These are phyloP conservation scores for Amphipyra tragopoginis DNA, from an alignment of 2,888 invertebrate genomes.

Conservation along the genomic window DNA sequence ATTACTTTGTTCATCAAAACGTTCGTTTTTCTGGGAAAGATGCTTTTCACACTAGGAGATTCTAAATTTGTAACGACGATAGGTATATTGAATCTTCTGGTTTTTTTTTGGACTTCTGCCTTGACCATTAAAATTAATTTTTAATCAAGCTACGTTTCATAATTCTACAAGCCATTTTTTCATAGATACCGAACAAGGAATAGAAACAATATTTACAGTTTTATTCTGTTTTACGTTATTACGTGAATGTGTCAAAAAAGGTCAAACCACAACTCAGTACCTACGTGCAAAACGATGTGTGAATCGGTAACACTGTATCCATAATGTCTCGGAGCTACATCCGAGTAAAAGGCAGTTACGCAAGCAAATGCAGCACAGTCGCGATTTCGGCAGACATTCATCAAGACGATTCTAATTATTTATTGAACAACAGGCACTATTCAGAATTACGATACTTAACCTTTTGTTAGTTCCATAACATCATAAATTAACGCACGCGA, in stretches of 20 bases:
- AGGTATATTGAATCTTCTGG: too few species aligned
- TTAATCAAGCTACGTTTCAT: too few species aligned
- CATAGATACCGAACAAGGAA: too few species aligned
- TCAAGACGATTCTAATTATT: slow-evolving; percentile 26
- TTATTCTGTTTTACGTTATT: slow-evolving; percentile 32
- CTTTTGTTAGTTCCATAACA: neutral
- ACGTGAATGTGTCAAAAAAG: slow-evolving; percentile 35
- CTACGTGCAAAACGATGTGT: slow-evolving; percentile 40
- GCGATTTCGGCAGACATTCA: slow-evolving; percentile 42
- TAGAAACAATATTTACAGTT: slow-evolving; percentile 7
- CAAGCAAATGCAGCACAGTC: slow-evolving; percentile 56
- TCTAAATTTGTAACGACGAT: too few species aligned
- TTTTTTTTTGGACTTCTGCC: too few species aligned
- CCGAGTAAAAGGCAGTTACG: slow-evolving; percentile 68
- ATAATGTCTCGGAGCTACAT: slow-evolving; percentile 43
- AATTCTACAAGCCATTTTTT: too few species aligned
- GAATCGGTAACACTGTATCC: slow-evolving; percentile 49
- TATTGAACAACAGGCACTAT: neutral
- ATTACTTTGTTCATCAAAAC: too few species aligned
- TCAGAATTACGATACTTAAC: neutral
- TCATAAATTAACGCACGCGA: neutral
- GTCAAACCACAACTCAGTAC: slow-evolving; percentile 42
- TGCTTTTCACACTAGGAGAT: too few species aligned
- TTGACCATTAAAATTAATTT: too few species aligned
- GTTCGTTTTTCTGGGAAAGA: too few species aligned